phyloP scores from a whole-genome alignment of 23 tunicate species.

The Ascidia mentula region DNA sequence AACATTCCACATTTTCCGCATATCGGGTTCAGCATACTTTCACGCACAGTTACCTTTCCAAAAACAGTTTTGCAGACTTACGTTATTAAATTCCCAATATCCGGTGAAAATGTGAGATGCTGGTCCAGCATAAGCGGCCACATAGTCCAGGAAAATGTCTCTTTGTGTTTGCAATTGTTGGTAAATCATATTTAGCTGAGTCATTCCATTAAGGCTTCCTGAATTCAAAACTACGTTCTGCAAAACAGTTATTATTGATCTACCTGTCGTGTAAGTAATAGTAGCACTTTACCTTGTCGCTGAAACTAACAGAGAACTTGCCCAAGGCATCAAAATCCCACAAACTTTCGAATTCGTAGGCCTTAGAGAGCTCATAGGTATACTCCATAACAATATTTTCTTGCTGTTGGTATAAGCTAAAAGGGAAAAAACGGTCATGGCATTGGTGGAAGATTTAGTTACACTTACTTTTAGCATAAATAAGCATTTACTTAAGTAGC shows the following conservation, averaged over 20 bases:
- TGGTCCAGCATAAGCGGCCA: neutral
- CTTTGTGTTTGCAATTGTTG: neutral
- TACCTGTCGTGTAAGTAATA: too few species aligned
- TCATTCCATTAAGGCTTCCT: neutral
- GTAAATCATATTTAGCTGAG: neutral
- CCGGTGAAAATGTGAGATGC: neutral
- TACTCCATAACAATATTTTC: slow-evolving; percentile 3
- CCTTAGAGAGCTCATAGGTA: slow-evolving; percentile 13
- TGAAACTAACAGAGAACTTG: neutral
- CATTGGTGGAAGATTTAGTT: neutral
- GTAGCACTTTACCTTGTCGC: slow-evolving; percentile 21
- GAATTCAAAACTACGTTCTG: neutral
- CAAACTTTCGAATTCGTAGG: slow-evolving; percentile 9
- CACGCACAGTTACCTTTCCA: too few species aligned
- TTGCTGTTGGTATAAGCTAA: slow-evolving; percentile 9
- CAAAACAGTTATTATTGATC: too few species aligned
- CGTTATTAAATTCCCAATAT: neutral
- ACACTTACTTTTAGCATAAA: neutral
- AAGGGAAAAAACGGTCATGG: neutral
- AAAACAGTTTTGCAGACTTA: too few species aligned
- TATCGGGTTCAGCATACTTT: too few species aligned
- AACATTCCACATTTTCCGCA: too few species aligned
- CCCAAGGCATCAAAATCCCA: slow-evolving; percentile 7
- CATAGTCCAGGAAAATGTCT: neutral
- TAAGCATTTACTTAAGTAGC: neutral